Evolutionary conservation across 2,888 invertebrate species (phyloP).

Genomic region (Plusia festucae): DNA sequence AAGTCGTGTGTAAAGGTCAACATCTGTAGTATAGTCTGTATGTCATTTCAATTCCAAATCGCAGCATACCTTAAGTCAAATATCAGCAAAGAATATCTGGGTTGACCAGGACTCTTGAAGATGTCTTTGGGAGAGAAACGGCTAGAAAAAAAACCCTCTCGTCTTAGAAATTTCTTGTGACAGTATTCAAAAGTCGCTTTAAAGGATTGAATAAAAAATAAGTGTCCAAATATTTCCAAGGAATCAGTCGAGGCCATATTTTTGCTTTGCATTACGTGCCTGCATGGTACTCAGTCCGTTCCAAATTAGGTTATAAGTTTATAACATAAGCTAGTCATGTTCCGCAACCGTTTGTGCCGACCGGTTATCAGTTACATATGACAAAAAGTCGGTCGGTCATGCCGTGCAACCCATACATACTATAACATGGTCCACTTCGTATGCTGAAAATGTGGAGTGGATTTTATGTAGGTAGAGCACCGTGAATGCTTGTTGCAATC

Average conservation of each 20-base stretch:
- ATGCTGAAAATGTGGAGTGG: slow-evolving; percentile 1
- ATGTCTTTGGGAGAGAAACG: too few relatives aligned
- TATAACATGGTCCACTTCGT: background rate
- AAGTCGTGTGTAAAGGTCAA: background rate
- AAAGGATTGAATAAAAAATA: background rate
- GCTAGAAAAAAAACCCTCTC: too few relatives aligned
- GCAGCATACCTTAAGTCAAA: too few relatives aligned
- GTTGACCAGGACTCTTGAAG: too few relatives aligned
- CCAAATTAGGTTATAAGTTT: slow-evolving; percentile 54
- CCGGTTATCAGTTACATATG: slow-evolving; percentile 62
- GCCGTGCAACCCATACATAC: slow-evolving; percentile 25
- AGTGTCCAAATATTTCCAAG: slow-evolving; percentile 9
- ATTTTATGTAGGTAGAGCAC: background rate
- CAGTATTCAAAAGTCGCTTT: background rate
- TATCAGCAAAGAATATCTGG: too few relatives aligned
- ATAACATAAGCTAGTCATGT: slow-evolving; percentile 23
- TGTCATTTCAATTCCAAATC: too few relatives aligned
- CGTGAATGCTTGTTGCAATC: background rate
- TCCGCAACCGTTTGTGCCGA: slow-evolving; percentile 44
- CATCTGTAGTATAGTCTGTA: too few relatives aligned
- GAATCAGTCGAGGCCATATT: slow-evolving; percentile 34
- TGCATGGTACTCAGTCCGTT: slow-evolving; percentile 24
- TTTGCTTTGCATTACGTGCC: slow-evolving; percentile 20
- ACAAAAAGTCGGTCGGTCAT: slow-evolving; percentile 57
- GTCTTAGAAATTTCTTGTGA: too few relatives aligned